phyloP scores from a whole-genome alignment of 1,140 invertebrate genomes.

The Periplaneta americana region DNA sequence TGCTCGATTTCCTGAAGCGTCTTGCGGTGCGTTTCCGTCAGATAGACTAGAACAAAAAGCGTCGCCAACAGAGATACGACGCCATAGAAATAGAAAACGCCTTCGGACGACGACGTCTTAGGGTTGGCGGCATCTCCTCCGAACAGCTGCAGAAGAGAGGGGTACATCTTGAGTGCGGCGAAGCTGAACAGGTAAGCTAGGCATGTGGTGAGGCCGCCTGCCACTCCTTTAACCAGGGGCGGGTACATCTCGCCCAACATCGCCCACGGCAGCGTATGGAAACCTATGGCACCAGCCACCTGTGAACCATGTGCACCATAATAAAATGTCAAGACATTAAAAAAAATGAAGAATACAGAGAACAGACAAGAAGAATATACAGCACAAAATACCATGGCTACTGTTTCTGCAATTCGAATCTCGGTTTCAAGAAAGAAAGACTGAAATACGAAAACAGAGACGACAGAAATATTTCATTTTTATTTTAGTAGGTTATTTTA shows the following conservation, averaged over 20 bases:
- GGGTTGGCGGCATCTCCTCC: constrained; percentile 39
- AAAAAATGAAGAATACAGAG: no score
- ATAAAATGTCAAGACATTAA: no score
- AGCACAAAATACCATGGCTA: no score
- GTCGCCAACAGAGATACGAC: constrained; percentile 57
- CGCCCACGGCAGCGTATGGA: constrained; percentile 62
- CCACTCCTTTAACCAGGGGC: constrained; percentile 54
- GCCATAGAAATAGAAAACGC: constrained; percentile 67
- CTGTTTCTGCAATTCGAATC: no score
- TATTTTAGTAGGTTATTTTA: no score
- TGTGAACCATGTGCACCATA: no score
- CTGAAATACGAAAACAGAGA: no score
- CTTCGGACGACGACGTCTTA: constrained; percentile 34
- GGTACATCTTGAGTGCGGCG: constrained; percentile 66
- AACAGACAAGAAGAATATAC: no score
- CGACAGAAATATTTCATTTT: no score
- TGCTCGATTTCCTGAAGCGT: constrained; percentile 23
- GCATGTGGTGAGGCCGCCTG: constrained; percentile 57
- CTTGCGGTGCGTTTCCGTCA: constrained; percentile 80
- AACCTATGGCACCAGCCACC: constrained; percentile 45
- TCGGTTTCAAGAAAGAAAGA: no score
- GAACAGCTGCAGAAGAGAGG: constrained; percentile 45
- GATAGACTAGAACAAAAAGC: constrained; percentile 56
- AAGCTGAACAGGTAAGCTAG: constrained; percentile 67
- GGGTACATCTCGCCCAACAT: constrained; percentile 72